Conservation (phyloP, 2,113 vertebrate genomes). For the Piliocolobus tephrosceles region DNA sequence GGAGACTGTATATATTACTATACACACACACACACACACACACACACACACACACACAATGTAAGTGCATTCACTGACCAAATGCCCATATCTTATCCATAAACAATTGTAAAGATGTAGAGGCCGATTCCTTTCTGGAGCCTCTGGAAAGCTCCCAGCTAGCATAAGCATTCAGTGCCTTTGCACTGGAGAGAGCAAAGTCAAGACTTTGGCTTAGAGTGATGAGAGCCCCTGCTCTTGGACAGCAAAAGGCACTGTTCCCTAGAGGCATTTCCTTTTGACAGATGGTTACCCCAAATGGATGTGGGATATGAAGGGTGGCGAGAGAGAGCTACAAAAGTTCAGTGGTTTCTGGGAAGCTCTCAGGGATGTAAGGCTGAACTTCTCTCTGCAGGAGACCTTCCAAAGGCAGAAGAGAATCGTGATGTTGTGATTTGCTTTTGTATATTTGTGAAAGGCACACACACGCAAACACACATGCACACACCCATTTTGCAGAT, state of each 20-base stretch:
- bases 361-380: background rate
- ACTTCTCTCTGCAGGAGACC: background rate
- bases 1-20: background rate
- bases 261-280: background rate
- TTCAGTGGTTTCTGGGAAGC: background rate
- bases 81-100: background rate
- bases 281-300: background rate
- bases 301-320: background rate
- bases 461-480: background rate
- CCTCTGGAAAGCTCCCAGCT: background rate
- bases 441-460: background rate
- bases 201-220: background rate
- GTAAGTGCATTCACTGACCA: background rate
- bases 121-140: background rate
- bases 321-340: background rate
- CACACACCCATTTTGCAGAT: background rate
- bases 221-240: background rate
- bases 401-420: background rate
- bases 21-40: background rate
- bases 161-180: background rate
- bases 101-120: background rate
- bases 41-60: background rate
- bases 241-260: background rate
- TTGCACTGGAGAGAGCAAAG: fast-evolving
- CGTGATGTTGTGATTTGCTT: background rate